Base-by-base conservation (phyloP, 2,113 vertebrate genomes). In the Leucosticte australis region DNA sequence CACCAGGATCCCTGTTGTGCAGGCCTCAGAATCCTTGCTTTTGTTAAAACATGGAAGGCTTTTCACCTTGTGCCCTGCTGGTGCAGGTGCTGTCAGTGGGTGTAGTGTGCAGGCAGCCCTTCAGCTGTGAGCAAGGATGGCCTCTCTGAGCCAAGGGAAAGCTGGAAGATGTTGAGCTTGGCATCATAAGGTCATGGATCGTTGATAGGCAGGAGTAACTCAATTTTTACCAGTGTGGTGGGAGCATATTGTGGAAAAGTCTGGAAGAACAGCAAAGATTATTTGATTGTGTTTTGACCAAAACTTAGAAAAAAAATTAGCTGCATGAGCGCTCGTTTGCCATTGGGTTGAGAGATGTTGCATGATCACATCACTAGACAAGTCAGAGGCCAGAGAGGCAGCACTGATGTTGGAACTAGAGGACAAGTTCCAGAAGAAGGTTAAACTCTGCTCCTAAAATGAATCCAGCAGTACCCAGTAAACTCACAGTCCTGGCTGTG, bases 301-400 rank as follows among this genome's bases (percentile, higher is more conserved):
- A 24, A 73, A 57, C 26, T 19, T 68, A 3, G 17, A 13, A 30
- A 26, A 28, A 26, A 30, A 39, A 8, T 3, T 2, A 46, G 6
- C 47, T 31, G 9, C 8, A 2, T 0, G 0, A 10, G 7, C 5
- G 4, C 4, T 65, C 20, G 23, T 37, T 35, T 60, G 47, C 16
- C 23, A 1, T 21, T 75, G 35, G 3, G 8, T 67, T 59, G 24
- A 63, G 41, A 68, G 20, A 33, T 5, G 10, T 37, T 60, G 15
- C 0, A 2, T 77, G 15, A 22, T 79, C 9, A 1, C 5, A 12
- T 47, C 46, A 6, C 9, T 33, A 39, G 49, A 18, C 9, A 47
- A 33, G 44, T 35, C 39, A 15, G 49, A 60, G 41, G 33, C 50
- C 33, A 31, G 41, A 52, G 67, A 27, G 17, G 21, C 47, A 56